Evolutionary conservation across 2,797 vertebrate genomes (phyloP), one percentile per base, ranked within the genome.

Genomic region (Liparis tanakae): DNA sequence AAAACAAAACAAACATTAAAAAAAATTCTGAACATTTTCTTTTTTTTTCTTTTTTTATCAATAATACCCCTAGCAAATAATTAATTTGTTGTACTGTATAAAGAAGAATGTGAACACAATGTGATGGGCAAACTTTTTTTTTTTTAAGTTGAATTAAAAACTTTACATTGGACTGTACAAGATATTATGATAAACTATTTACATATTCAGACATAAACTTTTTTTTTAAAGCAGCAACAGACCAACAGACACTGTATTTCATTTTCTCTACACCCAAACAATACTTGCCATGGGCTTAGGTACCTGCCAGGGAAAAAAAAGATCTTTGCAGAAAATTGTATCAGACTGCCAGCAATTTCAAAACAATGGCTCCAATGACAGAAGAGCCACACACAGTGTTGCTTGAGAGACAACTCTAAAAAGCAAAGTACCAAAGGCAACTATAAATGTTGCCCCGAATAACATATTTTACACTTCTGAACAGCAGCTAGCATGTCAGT

Each of bases 151-250:
- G 96, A 97, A 98, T 99, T 99, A 99, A 98, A 99, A 99, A 99
- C 97, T 99, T 99, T 99, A 99, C 98, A 99, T 97, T 97, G 97
- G 96, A 99, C 98, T 99, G 98, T 99, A 99, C 98, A 99, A 97
- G 97, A 96, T 96, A 95, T 96, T 96, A 96, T 96, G 96, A 98
- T 99, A 99, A 99, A 99, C 96, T 99, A 99, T 99, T 97, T 99
- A 99, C 98, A 99, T 97, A 97, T 98, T 99, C 96, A 96, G 96
- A 99, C 96, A 98, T 99, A 96, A 96, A 97, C 96, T 95, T 93
- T 94, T 97, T 30, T 96, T 61, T 94, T 94, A 96, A 98, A 99
- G 98, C 98, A 99, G 98, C 97, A 97, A 98, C 98, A 98, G 95
- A 99, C 96, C 25, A 30, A 30, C 25, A 30, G 25, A 97, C 97